A percentile compares a stretch with the other conserved stretches of the same genome.
These are phyloP conservation scores for Clusia tigrina DNA, from an alignment of 2,888 invertebrate species.

Conservation along the genomic window DNA sequence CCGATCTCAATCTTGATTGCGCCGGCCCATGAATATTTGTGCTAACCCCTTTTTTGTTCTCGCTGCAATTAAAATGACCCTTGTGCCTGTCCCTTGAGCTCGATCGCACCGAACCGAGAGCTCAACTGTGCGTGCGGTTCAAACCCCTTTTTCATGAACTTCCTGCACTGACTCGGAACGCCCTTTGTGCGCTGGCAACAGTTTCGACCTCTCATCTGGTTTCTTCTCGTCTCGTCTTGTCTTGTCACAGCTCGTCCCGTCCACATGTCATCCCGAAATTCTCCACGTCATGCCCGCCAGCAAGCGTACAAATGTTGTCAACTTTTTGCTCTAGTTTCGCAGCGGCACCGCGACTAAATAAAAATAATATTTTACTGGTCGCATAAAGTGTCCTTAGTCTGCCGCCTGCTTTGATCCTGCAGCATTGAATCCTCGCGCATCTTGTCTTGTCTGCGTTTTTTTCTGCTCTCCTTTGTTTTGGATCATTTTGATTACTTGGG, in stretches of 20 bases:
- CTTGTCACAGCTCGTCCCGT: conserved; percentile 35
- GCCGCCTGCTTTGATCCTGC: background rate
- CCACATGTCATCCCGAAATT: conserved; percentile 12
- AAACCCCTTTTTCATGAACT: conserved; percentile 40
- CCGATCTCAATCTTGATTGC: background rate
- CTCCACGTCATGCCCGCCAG: background rate
- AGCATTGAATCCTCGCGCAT: background rate
- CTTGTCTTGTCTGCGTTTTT: background rate
- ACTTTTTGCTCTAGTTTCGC: conserved; percentile 8
- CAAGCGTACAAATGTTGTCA: conserved; percentile 8
- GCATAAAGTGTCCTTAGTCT: background rate
- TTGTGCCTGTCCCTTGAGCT: conserved; percentile 33
- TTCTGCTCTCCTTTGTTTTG: background rate
- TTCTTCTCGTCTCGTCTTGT: background rate
- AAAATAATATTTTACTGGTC: background rate
- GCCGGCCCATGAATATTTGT: conserved; percentile 1
- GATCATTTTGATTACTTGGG: background rate
- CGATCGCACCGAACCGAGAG: background rate
- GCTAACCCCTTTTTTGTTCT: conserved; percentile 8
- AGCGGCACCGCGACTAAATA: no score
- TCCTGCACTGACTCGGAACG: conserved; percentile 34
- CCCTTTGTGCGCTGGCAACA: conserved; percentile 48
- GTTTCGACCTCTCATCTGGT: conserved; percentile 35
- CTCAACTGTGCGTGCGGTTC: background rate
- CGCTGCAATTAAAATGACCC: conserved; percentile 40